phyloP scores from a whole-genome alignment of 1,140 invertebrate species.

The Contarinia nasturtii region DNA sequence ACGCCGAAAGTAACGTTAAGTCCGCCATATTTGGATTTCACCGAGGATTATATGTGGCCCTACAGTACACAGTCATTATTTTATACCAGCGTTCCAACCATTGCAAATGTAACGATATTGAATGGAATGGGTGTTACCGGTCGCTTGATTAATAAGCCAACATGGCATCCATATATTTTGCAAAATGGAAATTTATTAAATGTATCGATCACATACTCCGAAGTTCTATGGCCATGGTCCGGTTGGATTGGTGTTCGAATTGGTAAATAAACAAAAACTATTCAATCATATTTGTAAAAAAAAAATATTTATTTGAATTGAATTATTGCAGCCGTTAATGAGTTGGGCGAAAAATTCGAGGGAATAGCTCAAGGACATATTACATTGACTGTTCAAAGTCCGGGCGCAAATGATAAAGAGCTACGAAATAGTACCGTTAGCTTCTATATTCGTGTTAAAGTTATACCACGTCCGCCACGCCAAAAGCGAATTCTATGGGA shows the following conservation, averaged over 20 bases:
- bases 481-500: slow-evolving; percentile 85
- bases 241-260: slow-evolving; percentile 70
- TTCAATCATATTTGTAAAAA: neutral
- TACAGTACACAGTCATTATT: slow-evolving; percentile 93
- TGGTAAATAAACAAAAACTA: slow-evolving; percentile 7
- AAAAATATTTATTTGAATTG: no score
- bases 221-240: slow-evolving; percentile 88
- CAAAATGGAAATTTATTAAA: slow-evolving; percentile 54
- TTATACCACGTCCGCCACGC: slow-evolving; percentile 37
- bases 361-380: slow-evolving; percentile 54
- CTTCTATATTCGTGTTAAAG: slow-evolving; percentile 46
- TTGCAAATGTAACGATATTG: slow-evolving; percentile 81
- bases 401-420: slow-evolving; percentile 42
- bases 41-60: slow-evolving; percentile 92
- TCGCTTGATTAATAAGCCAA: slow-evolving; percentile 39
- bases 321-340: slow-evolving; percentile 11
- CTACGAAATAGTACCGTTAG: slow-evolving; percentile 50
- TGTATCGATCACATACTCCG: slow-evolving; percentile 57
- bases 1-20: slow-evolving; percentile 58
- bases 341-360: slow-evolving; percentile 14
- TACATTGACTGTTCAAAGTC: slow-evolving; percentile 65
- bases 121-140: slow-evolving; percentile 81
- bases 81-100: slow-evolving; percentile 64
- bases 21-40: slow-evolving; percentile 62
- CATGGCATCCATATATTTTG: slow-evolving; percentile 73